A percentile compares a stretch with the other conserved stretches of the same genome.
phyloP scores from a whole-genome alignment of 2,113 vertebrate genomes.

The Melanostigma gelatinosum region DNA sequence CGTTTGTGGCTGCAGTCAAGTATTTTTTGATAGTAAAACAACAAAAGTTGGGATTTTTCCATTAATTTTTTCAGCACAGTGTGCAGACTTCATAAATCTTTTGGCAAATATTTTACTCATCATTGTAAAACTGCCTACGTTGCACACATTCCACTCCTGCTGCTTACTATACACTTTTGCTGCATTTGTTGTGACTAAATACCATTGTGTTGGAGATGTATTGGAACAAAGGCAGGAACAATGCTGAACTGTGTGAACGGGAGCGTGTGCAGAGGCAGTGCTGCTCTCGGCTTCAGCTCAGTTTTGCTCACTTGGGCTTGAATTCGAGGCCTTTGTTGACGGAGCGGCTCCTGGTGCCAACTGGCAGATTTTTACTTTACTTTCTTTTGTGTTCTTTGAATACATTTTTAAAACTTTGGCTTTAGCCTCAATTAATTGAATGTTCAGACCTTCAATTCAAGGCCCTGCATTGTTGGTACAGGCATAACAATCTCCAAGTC shows the following conservation, averaged over 20 bases:
- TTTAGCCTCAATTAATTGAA: conserved; percentile 76
- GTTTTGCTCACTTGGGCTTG: conserved; percentile 57
- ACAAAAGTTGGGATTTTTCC: conserved; percentile 50
- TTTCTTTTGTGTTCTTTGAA: conserved; percentile 75
- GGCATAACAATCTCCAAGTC: conserved; percentile 46
- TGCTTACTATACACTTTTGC: conserved; percentile 64
- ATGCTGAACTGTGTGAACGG: conserved; percentile 62
- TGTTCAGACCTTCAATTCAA: conserved; percentile 72
- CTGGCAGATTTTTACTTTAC: conserved; percentile 68
- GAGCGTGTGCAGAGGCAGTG: conserved; percentile 34
- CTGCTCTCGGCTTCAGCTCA: conserved; percentile 51
- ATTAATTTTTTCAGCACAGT: not conserved
- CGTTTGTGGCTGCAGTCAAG: conserved; percentile 13
- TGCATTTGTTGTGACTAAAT: conserved; percentile 64
- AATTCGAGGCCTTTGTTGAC: conserved; percentile 65
- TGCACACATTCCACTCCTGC: conserved; percentile 47
- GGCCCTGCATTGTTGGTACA: conserved; percentile 50
- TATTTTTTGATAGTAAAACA: conserved; percentile 26
- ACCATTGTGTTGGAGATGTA: conserved; percentile 57
- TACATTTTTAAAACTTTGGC: conserved; percentile 77
- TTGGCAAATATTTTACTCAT: conserved; percentile 56
- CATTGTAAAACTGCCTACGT: conserved; percentile 55
- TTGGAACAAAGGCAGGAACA: conserved; percentile 67
- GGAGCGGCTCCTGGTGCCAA: conserved; percentile 66
- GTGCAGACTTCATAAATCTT: conserved; percentile 48